These are phyloP conservation scores for Gonatopus flavifemur DNA, from an alignment of 1,140 invertebrate genomes.

Conservation along the genomic window DNA sequence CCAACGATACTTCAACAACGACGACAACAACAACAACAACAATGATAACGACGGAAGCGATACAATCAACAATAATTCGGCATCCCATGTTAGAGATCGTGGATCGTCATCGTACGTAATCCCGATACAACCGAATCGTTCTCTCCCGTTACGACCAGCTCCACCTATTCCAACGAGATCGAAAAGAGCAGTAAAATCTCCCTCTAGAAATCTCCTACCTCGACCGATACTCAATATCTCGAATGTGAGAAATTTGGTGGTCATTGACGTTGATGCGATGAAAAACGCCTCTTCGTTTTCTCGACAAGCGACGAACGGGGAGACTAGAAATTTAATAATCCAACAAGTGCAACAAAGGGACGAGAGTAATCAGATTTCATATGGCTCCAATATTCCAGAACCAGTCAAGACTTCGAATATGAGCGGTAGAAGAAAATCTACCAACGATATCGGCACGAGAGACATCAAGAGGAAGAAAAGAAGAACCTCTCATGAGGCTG, in stretches of 20 bases:
- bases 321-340: too few species aligned
- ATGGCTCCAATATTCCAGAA: too few species aligned
- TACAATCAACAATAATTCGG: too few species aligned
- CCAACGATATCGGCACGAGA: not conserved
- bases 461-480: conserved; percentile 12
- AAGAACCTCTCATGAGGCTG: conserved; percentile 11
- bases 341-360: too few species aligned
- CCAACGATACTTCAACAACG: not conserved
- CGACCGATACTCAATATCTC: conserved; percentile 2
- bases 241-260: not conserved
- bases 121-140: conserved; percentile 44
- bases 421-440: conserved; percentile 2
- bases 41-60: conserved; percentile 29
- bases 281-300: too few species aligned
- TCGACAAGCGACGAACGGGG: too few species aligned
- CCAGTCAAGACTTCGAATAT: too few species aligned
- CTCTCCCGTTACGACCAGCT: conserved; percentile 39
- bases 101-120: conserved; percentile 33
- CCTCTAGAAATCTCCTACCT: conserved; percentile 4
- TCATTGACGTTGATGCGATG: conserved; percentile 7
- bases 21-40: not conserved
- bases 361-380: too few species aligned
- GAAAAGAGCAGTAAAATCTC: conserved; percentile 3
- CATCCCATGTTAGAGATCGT: conserved; percentile 33
- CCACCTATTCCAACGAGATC: conserved; percentile 27